phyloP scores from a whole-genome alignment of 1,140 invertebrate genomes.

The Leptinotarsa lineolata region DNA sequence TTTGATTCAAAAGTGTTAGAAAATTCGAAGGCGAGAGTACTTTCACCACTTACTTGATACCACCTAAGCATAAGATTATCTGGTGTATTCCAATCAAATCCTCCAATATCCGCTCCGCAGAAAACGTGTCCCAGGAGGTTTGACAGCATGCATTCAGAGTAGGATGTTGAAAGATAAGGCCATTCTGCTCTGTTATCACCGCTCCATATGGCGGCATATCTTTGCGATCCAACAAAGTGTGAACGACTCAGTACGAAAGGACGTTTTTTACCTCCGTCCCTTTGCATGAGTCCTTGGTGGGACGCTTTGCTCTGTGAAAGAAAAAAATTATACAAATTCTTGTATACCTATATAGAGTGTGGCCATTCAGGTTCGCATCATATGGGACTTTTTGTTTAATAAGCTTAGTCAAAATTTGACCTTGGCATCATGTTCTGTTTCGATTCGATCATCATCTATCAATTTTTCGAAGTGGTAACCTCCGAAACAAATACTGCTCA shows the following conservation, averaged over 20 bases:
- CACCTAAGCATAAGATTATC: constrained; percentile 86
- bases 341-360: too few relatives aligned
- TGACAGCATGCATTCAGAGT: constrained; percentile 74
- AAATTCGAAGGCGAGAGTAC: too few relatives aligned
- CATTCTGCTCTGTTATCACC: constrained; percentile 84
- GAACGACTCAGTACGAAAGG: constrained; percentile 92
- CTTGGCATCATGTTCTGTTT: constrained; percentile 50
- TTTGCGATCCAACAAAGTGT: constrained; percentile 81
- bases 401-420: too few relatives aligned
- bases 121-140: constrained; percentile 73
- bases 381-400: too few relatives aligned
- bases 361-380: too few relatives aligned
- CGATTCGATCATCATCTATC: constrained; percentile 65
- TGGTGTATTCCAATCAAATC: constrained; percentile 93
- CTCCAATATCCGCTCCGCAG: constrained; percentile 94
- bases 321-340: too few relatives aligned
- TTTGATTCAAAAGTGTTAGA: too few relatives aligned
- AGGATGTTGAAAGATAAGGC: constrained; percentile 74
- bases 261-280: constrained; percentile 69
- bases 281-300: constrained; percentile 60
- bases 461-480: too few relatives aligned
- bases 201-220: constrained; percentile 81
- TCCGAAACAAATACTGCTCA: too few relatives aligned
- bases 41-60: constrained; percentile 71
- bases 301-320: constrained; percentile 9